These are phyloP conservation scores for Papilio gigon DNA, from an alignment of 2,888 invertebrate species.

Conservation along the genomic window DNA sequence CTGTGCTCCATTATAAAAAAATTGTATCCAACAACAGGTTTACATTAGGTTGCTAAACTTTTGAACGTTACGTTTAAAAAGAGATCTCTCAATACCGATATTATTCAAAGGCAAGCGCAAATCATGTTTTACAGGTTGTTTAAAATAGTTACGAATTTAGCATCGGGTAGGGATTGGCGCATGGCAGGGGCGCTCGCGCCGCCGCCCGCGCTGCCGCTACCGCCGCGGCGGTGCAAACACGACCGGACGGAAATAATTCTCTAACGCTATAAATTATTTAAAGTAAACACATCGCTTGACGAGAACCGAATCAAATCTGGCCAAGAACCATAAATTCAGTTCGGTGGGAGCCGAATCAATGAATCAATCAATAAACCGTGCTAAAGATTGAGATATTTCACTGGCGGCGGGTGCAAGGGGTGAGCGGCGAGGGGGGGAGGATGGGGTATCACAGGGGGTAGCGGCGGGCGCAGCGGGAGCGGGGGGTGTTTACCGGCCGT, in stretches of 20 bases:
- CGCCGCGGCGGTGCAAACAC: conserved; percentile 23
- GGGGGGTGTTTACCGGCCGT: conserved; percentile 70
- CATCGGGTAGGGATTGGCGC: background rate
- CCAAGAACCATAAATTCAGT: conserved; percentile 46
- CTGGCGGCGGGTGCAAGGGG: conserved; percentile 52
- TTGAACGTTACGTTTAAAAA: background rate
- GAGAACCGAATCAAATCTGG: conserved; percentile 49
- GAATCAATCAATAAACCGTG: conserved; percentile 80
- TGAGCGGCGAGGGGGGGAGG: conserved; percentile 57
- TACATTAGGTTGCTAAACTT: background rate
- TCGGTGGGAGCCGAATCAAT: conserved; percentile 61
- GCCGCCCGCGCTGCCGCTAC: background rate
- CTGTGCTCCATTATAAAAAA: too few species aligned
- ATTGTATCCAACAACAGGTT: too few species aligned
- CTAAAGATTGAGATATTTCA: conserved; percentile 81
- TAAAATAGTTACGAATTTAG: conserved; percentile 22
- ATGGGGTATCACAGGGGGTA: conserved; percentile 43
- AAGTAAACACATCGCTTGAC: conserved; percentile 36
- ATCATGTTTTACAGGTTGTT: conserved; percentile 5
- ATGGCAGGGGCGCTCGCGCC: conserved; percentile 1
- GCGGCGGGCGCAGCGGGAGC: conserved; percentile 43
- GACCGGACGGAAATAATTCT: conserved; percentile 29
- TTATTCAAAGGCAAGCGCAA: conserved; percentile 1
- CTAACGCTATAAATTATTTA: conserved; percentile 36
- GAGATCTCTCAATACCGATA: background rate